These are phyloP conservation scores for Leptodactylus fallax DNA, from an alignment of 2,797 vertebrate species.

Conservation along the genomic window DNA sequence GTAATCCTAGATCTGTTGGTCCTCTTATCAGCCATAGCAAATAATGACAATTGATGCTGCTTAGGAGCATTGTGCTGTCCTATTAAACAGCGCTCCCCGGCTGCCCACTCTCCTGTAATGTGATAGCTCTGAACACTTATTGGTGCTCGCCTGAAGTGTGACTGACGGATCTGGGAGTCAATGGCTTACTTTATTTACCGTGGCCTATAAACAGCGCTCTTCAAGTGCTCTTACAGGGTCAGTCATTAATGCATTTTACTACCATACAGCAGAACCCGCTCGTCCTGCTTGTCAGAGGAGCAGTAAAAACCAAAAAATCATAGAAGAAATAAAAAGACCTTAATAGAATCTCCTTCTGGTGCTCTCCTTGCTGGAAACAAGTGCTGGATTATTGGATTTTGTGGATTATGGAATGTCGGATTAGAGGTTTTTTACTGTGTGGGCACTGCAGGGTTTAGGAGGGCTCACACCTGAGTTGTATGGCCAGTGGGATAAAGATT, in stretches of 20 bases:
- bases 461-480: no score
- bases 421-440: not conserved
- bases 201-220: conserved; percentile 13
- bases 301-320: not conserved
- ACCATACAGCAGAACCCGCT: not conserved
- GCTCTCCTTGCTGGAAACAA: not conserved
- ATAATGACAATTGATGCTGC: conserved; percentile 42
- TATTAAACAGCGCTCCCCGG: not conserved
- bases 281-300: not conserved
- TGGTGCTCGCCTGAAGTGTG: conserved; percentile 52
- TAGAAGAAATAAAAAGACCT: not conserved
- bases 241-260: conserved; percentile 20
- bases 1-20: not conserved
- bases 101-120: conserved; percentile 14
- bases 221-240: conserved; percentile 36
- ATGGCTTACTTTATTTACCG: conserved; percentile 27
- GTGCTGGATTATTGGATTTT: not conserved
- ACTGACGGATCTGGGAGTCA: conserved; percentile 41
- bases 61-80: not conserved
- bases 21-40: conserved; percentile 18
- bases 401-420: not conserved
- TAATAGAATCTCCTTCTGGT: not conserved
- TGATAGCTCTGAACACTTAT: conserved; percentile 38
- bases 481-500: no score
- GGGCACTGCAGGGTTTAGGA: no score